Conservation (phyloP, 2,113 vertebrate genomes). For the Girardinichthys multiradiatus region DNA sequence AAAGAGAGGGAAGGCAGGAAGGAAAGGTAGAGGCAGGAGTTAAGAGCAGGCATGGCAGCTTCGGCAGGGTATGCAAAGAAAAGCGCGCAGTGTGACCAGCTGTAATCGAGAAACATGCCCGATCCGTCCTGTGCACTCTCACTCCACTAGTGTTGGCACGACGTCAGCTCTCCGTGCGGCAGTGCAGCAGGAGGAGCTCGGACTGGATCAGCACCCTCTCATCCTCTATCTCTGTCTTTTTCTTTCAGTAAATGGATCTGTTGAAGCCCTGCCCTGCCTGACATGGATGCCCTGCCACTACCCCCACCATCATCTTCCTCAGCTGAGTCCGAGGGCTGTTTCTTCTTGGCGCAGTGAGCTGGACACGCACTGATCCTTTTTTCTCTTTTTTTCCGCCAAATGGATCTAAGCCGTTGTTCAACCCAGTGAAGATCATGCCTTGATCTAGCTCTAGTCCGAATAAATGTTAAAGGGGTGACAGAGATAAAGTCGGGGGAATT, state of each 20-base stretch:
- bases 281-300: conserved; percentile 89
- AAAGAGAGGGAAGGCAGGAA: not conserved
- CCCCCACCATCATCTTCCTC: conserved; percentile 70
- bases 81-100: conserved; percentile 81
- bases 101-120: conserved; percentile 52
- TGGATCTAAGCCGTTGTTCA: conserved; percentile 85
- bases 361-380: conserved; percentile 84
- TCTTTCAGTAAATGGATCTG: conserved; percentile 90
- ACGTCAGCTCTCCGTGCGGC: conserved; percentile 92
- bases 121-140: conserved; percentile 65
- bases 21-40: not conserved
- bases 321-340: conserved; percentile 89
- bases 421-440: conserved; percentile 88
- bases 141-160: conserved; percentile 83
- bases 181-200: conserved; percentile 91
- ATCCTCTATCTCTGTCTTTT: conserved; percentile 57
- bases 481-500: conserved; percentile 79
- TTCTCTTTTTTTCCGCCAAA: conserved; percentile 68
- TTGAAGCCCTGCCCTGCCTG: conserved; percentile 86
- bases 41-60: conserved; percentile 11
- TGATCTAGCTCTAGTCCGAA: conserved; percentile 85
- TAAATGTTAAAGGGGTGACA: conserved; percentile 68
- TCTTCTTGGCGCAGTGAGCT: conserved; percentile 95
- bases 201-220: conserved; percentile 57
- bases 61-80: conserved; percentile 70